Evolutionary conservation across 2,888 invertebrate species (phyloP), one percentile per base, ranked within the genome.

Genomic region (Tenthredo amoena): DNA sequence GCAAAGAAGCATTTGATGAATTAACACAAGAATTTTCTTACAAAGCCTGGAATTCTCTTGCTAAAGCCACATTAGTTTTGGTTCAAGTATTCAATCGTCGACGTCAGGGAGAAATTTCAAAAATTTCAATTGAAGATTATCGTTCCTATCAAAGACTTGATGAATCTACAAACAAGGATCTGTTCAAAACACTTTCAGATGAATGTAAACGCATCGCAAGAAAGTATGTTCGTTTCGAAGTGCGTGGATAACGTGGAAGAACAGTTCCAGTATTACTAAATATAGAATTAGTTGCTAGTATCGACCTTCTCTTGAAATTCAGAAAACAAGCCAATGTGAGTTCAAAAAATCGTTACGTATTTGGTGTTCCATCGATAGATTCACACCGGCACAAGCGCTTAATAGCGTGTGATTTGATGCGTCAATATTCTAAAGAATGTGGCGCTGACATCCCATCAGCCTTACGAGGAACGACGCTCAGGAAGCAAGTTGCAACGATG

Each of bases 401-500:
- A 5, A 15, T 43, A n/a, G 83, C 71, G 34, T 84, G 88, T 71
- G 84, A 84, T 7, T 68, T 87, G 1, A 76, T 88, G 26, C 55
- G 87, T 21, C 77, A 86, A 77, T 87, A 85, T 65, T 86, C 87
- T 0, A 15, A 9, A 1, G 40, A 84, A 50, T 87, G 88, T 58
- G 87, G 86, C 2, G 88, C 88, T 15, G 34, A 85, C 76, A 65
- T 82, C 6, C 88, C 89, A 2, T 65, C 84, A 15, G 84, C 86
- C 1, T 74, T 89, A 4, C 87, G 88, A 7, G 87, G 87, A 12
- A 89, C 87, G 1, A 55, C 68, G n/a, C 65, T 89, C 3, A 72
- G 89, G 10, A 88, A 89, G 47, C 88, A 89, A 71, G 47, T 88
- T 6, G 88, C 88, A 1, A 88, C 87, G 0, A 87, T 86, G 82